phyloP scores from a whole-genome alignment of 2,113 vertebrate genomes.

The Sceloporus undulatus region DNA sequence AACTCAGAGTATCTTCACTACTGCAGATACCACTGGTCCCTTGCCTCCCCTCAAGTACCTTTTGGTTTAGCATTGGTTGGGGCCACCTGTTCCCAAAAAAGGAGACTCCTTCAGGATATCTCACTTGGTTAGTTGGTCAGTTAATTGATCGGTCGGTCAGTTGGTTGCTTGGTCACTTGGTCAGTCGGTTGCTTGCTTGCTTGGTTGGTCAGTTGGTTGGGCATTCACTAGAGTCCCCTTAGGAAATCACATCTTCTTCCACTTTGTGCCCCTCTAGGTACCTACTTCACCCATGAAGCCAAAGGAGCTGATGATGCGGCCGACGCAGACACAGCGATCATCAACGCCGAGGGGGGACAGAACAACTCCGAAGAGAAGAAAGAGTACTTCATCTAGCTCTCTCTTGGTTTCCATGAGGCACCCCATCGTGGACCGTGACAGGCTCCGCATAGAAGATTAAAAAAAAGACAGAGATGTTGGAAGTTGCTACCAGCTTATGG shows the following conservation, averaged over 20 bases:
- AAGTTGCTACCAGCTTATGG: conserved; percentile 79
- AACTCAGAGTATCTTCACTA: too few species aligned
- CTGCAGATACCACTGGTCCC: too few species aligned
- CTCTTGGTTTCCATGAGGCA: conserved; percentile 79
- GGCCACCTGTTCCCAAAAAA: too few species aligned
- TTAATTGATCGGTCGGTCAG: too few species aligned
- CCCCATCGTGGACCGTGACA: conserved; percentile 80
- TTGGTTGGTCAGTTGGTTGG: not conserved
- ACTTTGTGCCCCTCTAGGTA: conserved; percentile 80
- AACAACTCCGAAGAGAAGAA: conserved; percentile 99
- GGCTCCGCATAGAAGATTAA: conserved; percentile 78
- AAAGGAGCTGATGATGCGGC: conserved; percentile 98
- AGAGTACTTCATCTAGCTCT: conserved; percentile 98
- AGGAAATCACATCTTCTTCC: not conserved
- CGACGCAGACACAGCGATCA: conserved; percentile 98
- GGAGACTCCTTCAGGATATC: not conserved
- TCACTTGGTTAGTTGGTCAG: too few species aligned
- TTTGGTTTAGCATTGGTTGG: too few species aligned
- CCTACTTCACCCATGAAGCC: conserved; percentile 99
- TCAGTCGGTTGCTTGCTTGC: not conserved
- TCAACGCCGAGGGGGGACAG: conserved; percentile 98
- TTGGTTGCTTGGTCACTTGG: too few species aligned
- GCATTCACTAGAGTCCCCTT: not conserved
- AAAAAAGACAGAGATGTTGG: conserved; percentile 78
- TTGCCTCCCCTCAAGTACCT: too few species aligned